Evolutionary conservation across 1,140 invertebrate genomes (phyloP).

Genomic region (Notospermus geniculatus): DNA sequence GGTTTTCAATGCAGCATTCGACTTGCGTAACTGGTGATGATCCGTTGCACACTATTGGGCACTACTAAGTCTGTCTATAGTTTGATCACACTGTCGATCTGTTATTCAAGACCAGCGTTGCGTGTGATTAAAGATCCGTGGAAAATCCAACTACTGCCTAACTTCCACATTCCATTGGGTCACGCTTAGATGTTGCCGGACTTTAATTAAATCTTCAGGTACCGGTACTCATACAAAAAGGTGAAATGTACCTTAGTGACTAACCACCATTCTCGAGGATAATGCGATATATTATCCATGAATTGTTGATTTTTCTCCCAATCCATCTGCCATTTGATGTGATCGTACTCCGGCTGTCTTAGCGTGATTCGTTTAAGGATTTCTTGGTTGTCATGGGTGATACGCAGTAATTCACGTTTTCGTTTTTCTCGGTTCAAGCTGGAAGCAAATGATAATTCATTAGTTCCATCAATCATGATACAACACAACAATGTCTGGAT

Average conservation of each 20-base stretch:
- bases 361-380: conserved; percentile 48
- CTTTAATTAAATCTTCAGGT: not conserved
- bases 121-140: no score
- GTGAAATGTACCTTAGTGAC: not conserved
- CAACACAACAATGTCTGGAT: no score
- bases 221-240: not conserved
- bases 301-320: conserved; percentile 52
- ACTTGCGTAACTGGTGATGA: no score
- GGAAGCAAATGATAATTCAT: no score
- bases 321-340: conserved; percentile 39
- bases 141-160: no score
- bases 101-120: no score
- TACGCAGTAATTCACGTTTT: conserved; percentile 45
- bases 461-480: no score
- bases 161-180: no score
- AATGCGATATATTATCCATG: conserved; percentile 54
- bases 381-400: conserved; percentile 48
- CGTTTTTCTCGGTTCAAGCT: conserved; percentile 53
- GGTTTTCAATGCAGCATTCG: not conserved
- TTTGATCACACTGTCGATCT: no score
- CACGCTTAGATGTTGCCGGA: no score
- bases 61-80: no score
- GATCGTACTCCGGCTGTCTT: conserved; percentile 49
- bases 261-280: conserved; percentile 54
- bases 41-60: no score